Evolutionary conservation across 2,113 vertebrate species (phyloP).

Genomic region (Alosa alosa): DNA sequence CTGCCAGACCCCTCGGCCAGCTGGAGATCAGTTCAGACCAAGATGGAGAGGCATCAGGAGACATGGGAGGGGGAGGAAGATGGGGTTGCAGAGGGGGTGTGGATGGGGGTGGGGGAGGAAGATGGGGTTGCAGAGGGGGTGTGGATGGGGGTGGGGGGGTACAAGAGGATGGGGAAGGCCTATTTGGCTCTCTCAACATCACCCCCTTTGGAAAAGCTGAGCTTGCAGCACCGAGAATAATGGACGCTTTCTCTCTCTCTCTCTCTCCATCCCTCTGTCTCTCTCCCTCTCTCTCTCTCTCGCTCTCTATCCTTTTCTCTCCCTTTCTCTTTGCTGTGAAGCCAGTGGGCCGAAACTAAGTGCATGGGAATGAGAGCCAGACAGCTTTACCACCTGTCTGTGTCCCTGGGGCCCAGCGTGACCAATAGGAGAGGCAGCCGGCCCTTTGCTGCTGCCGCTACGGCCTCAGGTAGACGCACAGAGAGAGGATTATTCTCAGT

Average conservation of each 20-base stretch:
- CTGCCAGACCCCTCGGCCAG: conserved; percentile 54
- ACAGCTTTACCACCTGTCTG: conserved; percentile 77
- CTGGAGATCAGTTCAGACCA: conserved; percentile 74
- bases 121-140: conserved; percentile 16
- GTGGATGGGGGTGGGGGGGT: conserved; percentile 5
- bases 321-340: neutral
- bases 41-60: conserved; percentile 62
- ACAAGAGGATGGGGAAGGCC: neutral
- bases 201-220: conserved; percentile 34
- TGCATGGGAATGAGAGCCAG: conserved; percentile 53
- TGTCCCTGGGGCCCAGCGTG: conserved; percentile 58
- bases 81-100: conserved; percentile 19
- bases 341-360: conserved; percentile 54
- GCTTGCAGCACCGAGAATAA: conserved; percentile 19
- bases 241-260: conserved; percentile 6
- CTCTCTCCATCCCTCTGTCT: neutral
- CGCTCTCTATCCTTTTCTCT: neutral
- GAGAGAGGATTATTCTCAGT: conserved; percentile 25
- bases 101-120: conserved; percentile 26
- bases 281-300: neutral
- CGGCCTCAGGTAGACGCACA: conserved; percentile 13
- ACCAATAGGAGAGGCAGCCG: neutral
- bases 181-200: neutral
- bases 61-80: conserved; percentile 25
- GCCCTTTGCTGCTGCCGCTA: neutral